A percentile compares a stretch with the other conserved stretches of the same genome.
These are phyloP conservation scores for Ectemnius cavifrons DNA, from an alignment of 2,888 invertebrate species.

Conservation along the genomic window DNA sequence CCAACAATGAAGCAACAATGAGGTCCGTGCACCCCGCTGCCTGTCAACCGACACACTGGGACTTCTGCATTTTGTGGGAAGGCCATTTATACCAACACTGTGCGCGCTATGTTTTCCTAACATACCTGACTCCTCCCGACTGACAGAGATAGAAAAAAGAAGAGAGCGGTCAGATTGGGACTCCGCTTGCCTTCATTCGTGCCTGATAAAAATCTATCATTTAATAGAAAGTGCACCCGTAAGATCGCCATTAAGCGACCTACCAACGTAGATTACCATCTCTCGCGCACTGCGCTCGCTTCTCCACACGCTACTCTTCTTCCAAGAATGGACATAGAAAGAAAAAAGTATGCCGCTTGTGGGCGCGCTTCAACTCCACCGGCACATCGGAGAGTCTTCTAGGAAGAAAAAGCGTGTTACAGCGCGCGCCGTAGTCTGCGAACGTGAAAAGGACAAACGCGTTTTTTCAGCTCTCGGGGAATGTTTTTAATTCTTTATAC, in stretches of 20 bases:
- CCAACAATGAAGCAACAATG: slow-evolving; percentile 75
- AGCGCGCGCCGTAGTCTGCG: neutral
- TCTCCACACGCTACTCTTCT: neutral
- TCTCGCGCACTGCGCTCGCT: neutral
- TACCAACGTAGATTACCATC: slow-evolving; percentile 13
- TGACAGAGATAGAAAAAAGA: no score
- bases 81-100: slow-evolving; percentile 59
- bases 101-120: slow-evolving; percentile 56
- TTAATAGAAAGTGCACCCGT: slow-evolving; percentile 33
- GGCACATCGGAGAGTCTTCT: neutral
- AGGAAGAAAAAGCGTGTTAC: neutral
- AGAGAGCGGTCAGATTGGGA: slow-evolving; percentile 41
- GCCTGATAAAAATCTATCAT: slow-evolving; percentile 45
- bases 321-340: neutral
- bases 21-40: slow-evolving; percentile 61
- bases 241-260: slow-evolving; percentile 19
- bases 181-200: slow-evolving; percentile 12
- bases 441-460: neutral
- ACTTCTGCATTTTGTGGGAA: slow-evolving; percentile 65
- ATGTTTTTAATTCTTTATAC: neutral
- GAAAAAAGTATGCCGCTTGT: neutral
- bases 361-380: neutral
- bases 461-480: neutral
- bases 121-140: slow-evolving; percentile 62
- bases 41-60: slow-evolving; percentile 53